Percentiles rank a stretch among this genome's conserved stretches.
Evolutionary conservation across 1,140 invertebrate species (phyloP).

Genomic region (Drosophila dunni): DNA sequence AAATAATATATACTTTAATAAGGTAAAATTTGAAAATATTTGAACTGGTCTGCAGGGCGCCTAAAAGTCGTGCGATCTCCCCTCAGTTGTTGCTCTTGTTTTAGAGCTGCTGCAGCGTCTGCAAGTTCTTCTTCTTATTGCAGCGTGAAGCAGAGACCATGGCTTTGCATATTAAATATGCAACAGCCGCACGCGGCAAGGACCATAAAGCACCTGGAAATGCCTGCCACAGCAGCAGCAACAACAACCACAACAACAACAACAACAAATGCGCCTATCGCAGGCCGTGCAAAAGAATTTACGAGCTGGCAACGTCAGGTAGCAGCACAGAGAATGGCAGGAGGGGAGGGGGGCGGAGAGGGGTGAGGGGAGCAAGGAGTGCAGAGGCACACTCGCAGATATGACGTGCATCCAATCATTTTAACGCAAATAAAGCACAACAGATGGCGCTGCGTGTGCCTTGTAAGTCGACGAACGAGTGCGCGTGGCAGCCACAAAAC

Average conservation of each 20-base stretch:
- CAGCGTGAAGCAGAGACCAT: constrained; percentile 45
- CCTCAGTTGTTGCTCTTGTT: not conserved
- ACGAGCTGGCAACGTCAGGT: constrained; percentile 67
- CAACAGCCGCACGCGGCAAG: constrained; percentile 75
- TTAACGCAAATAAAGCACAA: constrained; percentile 83
- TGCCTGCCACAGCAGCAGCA: constrained; percentile 48
- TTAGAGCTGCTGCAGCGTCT: constrained; percentile 35
- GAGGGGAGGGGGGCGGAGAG: constrained; percentile 1
- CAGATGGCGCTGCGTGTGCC: constrained; percentile 75
- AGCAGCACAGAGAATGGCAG: not conserved
- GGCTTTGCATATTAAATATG: constrained; percentile 83
- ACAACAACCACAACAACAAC: constrained; percentile 5
- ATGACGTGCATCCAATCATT: constrained; percentile 82
- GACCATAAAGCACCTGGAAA: constrained; percentile 78
- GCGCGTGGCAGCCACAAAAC: constrained; percentile 36
- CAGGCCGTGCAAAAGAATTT: constrained; percentile 71
- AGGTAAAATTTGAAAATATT: no score
- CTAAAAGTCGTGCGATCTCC: no score
- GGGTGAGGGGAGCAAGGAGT: not conserved
- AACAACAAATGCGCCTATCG: constrained; percentile 30
- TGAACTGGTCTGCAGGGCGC: no score
- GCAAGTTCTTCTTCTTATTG: constrained; percentile 50
- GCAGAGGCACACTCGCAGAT: constrained; percentile 57
- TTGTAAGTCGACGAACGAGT: constrained; percentile 77
- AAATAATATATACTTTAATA: no score